These are phyloP conservation scores for Orcinus orca DNA, from an alignment of 2,113 vertebrate genomes.

Conservation along the genomic window DNA sequence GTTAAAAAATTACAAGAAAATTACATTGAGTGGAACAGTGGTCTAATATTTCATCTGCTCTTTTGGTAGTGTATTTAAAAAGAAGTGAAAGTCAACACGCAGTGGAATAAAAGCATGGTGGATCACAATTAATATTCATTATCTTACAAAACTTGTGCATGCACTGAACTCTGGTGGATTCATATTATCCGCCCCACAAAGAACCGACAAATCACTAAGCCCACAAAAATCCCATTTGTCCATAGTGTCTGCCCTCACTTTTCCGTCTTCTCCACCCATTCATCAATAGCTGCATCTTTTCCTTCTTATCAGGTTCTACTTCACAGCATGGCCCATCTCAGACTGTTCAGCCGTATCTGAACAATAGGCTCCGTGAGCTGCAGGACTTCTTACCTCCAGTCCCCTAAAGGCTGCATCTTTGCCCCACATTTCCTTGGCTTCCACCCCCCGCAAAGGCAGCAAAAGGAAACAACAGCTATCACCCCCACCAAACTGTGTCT, in stretches of 20 bases:
- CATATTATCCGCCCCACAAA: neutral
- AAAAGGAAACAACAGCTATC: conserved; percentile 59
- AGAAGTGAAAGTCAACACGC: neutral
- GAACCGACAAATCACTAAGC: conserved; percentile 38
- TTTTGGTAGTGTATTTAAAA: neutral
- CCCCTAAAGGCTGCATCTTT: conserved; percentile 3
- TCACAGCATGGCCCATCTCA: neutral
- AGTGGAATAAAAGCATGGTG: neutral
- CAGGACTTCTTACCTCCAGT: conserved; percentile 1
- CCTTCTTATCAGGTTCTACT: neutral
- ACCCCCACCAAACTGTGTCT: conserved; percentile 13
- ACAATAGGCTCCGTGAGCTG: neutral
- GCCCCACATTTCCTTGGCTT: conserved; percentile 55
- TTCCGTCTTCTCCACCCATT: neutral
- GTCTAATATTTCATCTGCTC: neutral
- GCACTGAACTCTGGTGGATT: neutral
- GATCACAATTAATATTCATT: neutral
- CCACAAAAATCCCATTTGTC: neutral
- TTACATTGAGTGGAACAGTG: neutral
- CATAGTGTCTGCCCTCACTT: neutral
- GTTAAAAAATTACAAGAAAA: neutral
- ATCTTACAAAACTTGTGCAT: neutral
- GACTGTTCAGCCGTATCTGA: neutral
- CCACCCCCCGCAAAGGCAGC: neutral
- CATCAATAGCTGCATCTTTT: neutral